A percentile compares a stretch with the other conserved stretches of the same genome.
These are phyloP conservation scores for Orthosia cruda DNA, from an alignment of 2,888 invertebrate species.

Conservation along the genomic window DNA sequence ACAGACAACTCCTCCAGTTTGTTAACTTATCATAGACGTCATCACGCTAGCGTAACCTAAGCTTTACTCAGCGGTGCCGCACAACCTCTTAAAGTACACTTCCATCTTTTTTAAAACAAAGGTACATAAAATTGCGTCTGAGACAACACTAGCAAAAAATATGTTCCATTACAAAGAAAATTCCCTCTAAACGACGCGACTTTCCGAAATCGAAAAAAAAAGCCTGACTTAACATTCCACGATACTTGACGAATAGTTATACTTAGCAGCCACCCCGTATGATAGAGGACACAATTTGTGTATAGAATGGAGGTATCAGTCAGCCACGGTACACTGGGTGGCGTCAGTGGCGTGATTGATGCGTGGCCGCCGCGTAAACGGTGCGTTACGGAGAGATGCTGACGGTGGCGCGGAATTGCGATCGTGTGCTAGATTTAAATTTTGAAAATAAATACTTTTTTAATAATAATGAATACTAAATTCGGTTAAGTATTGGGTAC, in stretches of 20 bases:
- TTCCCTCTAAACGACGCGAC: slow-evolving; percentile 23
- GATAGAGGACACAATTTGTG: slow-evolving; percentile 77
- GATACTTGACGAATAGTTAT: slow-evolving; percentile 59
- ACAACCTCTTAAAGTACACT: not conserved
- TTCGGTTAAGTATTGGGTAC: too few species aligned
- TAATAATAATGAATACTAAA: too few species aligned
- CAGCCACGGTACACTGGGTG: slow-evolving; percentile 71
- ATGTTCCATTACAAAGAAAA: slow-evolving; percentile 21
- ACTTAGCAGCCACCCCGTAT: slow-evolving; percentile 62
- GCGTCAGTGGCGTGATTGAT: slow-evolving; percentile 58
- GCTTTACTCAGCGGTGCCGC: not conserved
- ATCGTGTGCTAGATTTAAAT: not conserved
- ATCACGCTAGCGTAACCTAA: not conserved
- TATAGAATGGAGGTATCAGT: slow-evolving; percentile 75
- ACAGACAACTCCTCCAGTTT: too few species aligned
- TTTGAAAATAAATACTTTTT: too few species aligned
- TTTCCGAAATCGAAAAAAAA: slow-evolving; percentile 49
- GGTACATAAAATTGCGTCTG: not conserved
- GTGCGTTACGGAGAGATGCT: slow-evolving; percentile 17
- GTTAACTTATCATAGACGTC: too few species aligned
- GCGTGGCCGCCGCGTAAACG: slow-evolving; percentile 51
- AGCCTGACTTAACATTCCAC: slow-evolving; percentile 56
- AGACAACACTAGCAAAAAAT: slow-evolving; percentile 11
- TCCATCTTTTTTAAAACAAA: not conserved
- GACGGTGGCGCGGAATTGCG: too few species aligned